Conservation (phyloP, 2,113 vertebrate species). For the Micromys minutus region DNA sequence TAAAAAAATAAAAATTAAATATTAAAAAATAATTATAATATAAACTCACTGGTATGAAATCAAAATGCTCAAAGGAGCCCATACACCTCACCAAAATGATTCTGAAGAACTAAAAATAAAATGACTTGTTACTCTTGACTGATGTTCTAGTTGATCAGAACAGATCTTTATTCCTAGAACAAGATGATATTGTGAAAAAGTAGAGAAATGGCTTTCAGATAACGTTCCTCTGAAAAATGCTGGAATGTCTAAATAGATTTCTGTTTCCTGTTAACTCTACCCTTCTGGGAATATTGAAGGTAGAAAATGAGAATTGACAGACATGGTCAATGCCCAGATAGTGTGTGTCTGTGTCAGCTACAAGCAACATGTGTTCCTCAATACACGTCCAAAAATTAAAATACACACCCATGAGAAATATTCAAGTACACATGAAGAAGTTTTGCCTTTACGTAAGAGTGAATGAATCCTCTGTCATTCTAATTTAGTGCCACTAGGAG, state of each 20-base stretch:
- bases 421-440: neutral
- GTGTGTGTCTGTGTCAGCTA: neutral
- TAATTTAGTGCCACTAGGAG: neutral
- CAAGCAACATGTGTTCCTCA: neutral
- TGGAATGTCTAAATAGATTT: neutral
- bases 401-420: neutral
- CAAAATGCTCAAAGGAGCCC: neutral
- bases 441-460: neutral
- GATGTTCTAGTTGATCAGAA: neutral
- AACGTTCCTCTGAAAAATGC: constrained; percentile 28
- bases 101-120: neutral
- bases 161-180: constrained; percentile 25
- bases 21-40: neutral
- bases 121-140: constrained; percentile 29
- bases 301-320: neutral
- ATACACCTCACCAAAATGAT: neutral
- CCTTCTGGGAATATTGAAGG: neutral
- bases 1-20: neutral
- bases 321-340: neutral
- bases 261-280: neutral
- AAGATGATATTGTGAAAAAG: neutral
- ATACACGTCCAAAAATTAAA: neutral
- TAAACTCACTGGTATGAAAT: neutral
- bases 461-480: neutral
- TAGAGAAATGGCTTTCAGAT: neutral